Evolutionary conservation across 2,888 invertebrate genomes (phyloP).

Genomic region (Hypselothyrea guttata): DNA sequence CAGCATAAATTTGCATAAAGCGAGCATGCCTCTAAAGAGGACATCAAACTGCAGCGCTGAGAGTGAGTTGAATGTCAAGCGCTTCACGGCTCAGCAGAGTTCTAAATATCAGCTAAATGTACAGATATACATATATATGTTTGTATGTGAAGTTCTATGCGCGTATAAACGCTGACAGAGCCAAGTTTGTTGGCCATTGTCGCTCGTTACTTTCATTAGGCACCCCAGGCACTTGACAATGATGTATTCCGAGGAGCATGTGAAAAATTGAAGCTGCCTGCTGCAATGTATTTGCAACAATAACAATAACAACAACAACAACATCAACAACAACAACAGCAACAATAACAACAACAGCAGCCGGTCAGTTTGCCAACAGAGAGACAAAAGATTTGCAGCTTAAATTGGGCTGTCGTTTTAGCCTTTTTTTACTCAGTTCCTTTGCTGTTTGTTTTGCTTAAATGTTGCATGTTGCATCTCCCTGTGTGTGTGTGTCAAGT

Average conservation of each 20-base stretch:
- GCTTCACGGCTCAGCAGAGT: background rate
- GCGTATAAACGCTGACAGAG: slow-evolving; percentile 35
- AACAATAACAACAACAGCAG: slow-evolving; percentile 8
- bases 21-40: slow-evolving; percentile 44
- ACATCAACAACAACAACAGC: slow-evolving; percentile 1
- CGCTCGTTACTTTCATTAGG: slow-evolving; percentile 74
- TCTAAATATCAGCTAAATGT: too few species aligned
- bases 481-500: slow-evolving; percentile 18
- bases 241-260: slow-evolving; percentile 76
- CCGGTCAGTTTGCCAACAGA: slow-evolving; percentile 46
- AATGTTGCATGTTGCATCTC: slow-evolving; percentile 72
- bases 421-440: slow-evolving; percentile 15
- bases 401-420: slow-evolving; percentile 67
- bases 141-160: background rate
- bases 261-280: slow-evolving; percentile 68
- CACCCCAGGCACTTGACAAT: slow-evolving; percentile 69
- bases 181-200: slow-evolving; percentile 55
- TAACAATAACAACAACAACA: slow-evolving; percentile 24
- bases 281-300: slow-evolving; percentile 1
- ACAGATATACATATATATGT: background rate
- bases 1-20: slow-evolving; percentile 59
- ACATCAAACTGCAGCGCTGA: slow-evolving; percentile 38
- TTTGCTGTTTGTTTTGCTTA: slow-evolving; percentile 67
- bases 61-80: slow-evolving; percentile 26
- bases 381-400: slow-evolving; percentile 62